Percentiles rank a stretch among this genome's conserved stretches.
phyloP scores from a whole-genome alignment of 2,797 vertebrate species.

The Myotis findleyi region DNA sequence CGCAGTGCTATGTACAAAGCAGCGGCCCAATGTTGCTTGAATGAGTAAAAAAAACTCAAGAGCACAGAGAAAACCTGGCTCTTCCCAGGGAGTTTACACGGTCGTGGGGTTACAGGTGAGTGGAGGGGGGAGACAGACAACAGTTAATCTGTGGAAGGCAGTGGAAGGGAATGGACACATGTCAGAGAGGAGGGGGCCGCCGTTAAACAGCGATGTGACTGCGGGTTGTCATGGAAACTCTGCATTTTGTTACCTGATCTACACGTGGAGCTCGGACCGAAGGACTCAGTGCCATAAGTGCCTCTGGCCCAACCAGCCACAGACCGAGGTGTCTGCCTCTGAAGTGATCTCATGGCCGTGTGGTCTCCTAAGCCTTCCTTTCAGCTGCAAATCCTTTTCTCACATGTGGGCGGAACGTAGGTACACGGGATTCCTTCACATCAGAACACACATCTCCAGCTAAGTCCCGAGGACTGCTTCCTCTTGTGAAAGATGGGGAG shows the following conservation, averaged over 20 bases:
- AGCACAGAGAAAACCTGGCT: slow-evolving; percentile 54
- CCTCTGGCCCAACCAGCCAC: not conserved
- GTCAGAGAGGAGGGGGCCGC: not conserved
- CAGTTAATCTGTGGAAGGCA: not conserved
- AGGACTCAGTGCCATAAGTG: not conserved
- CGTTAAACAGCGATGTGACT: not conserved
- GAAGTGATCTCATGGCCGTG: not conserved
- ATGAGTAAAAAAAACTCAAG: slow-evolving; percentile 48
- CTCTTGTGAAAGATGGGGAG: not conserved
- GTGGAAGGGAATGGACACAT: not conserved
- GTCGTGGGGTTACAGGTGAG: not conserved
- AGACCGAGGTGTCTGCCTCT: not conserved
- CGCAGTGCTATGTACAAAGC: slow-evolving; percentile 49
- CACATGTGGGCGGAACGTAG: not conserved
- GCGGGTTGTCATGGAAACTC: not conserved
- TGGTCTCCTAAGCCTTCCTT: not conserved
- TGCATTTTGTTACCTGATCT: not conserved
- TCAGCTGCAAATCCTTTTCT: not conserved
- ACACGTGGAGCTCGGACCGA: not conserved
- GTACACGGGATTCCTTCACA: not conserved
- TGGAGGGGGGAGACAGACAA: not conserved
- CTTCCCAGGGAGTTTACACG: not conserved
- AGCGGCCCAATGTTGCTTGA: slow-evolving; percentile 26
- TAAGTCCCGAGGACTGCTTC: not conserved
- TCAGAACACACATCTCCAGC: not conserved